Evolutionary conservation across 2,113 vertebrate genomes (phyloP).

Genomic region (Indicator maculatus): DNA sequence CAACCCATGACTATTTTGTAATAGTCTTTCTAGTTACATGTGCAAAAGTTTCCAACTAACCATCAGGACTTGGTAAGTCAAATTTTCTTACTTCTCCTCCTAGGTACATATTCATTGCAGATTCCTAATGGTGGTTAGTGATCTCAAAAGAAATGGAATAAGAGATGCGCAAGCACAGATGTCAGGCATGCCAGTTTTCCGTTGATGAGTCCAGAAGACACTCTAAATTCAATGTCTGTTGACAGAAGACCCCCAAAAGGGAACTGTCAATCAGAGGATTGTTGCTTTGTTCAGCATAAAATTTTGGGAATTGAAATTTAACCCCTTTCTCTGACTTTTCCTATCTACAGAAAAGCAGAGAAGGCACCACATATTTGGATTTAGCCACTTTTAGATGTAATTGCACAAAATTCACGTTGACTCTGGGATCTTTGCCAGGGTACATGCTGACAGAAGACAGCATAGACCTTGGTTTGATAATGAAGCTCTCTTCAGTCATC

Average conservation of each 20-base stretch:
- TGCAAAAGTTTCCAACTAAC: conserved; percentile 63
- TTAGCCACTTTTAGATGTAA: not conserved
- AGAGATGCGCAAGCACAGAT: not conserved
- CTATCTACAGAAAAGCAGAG: conserved; percentile 29
- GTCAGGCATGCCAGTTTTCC: conserved; percentile 28
- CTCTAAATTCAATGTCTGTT: not conserved
- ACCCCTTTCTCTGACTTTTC: not conserved
- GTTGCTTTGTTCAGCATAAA: not conserved
- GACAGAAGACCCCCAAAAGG: conserved; percentile 10
- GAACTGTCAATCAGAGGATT: not conserved
- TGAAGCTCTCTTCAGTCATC: conserved; percentile 32
- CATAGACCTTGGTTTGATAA: conserved; percentile 44
- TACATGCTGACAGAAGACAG: conserved; percentile 41
- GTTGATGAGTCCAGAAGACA: not conserved
- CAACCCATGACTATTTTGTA: not conserved
- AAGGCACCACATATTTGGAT: not conserved
- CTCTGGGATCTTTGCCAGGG: conserved; percentile 33
- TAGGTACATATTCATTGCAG: conserved; percentile 13
- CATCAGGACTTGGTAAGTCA: not conserved
- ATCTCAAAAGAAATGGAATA: conserved; percentile 46
- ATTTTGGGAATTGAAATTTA: conserved; percentile 5
- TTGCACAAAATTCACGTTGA: not conserved
- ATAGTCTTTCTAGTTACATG: conserved; percentile 42
- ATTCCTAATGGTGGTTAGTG: conserved; percentile 14
- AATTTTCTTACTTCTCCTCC: conserved; percentile 44